Base-by-base conservation (phyloP, 2,888 invertebrate genomes). In the Lepeophtheirus nordmannii region DNA sequence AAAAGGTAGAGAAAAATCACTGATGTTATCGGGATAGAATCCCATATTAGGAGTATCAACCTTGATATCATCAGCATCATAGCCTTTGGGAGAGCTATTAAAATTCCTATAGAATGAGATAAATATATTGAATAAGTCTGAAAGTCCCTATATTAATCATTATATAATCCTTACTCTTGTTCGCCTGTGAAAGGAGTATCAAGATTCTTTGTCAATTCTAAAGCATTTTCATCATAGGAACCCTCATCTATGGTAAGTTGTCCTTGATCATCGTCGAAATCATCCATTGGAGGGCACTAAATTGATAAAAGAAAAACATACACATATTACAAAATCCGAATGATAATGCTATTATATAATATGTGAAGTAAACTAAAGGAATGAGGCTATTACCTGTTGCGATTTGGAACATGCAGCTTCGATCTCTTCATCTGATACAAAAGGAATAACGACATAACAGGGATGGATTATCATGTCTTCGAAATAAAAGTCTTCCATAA, bases 361-460 rank as follows among this genome's bases (percentile, higher is more conserved):
- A 30, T 30, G 30, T 5, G 30, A 30, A 30, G 30, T 30, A 30
- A 30, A 30, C 30, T 30, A 12, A 23, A 30, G 17, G 11, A 22
- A 30, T 1, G 3, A 17, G 2, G 10, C 1, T 20, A 30, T 60
- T 60, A 60, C 60, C 14, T 60, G 30, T 30, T 30, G 37, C 8
- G 60, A 60, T 37, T 37, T 60, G 14, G 37, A 38, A 30, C 30
- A 37, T 12, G 37, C 53, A 56, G 56, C 63, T 23, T 63, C 60
- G 30, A 66, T 60, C 20, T 66, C 66, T 30, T 66, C 23, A 22
- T 66, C 66, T 12, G 53, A 39, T 11, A 66, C 66, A 53, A 41
- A 66, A 17, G 66, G 66, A 17, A 66, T 58, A 9, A 66, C 66
- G 10, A 58, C 58, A 46, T 66, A 66, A 22, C 58, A 66, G 23